Conservation (phyloP, 1,140 invertebrate species). For the Aphelenchoides fujianensis region DNA sequence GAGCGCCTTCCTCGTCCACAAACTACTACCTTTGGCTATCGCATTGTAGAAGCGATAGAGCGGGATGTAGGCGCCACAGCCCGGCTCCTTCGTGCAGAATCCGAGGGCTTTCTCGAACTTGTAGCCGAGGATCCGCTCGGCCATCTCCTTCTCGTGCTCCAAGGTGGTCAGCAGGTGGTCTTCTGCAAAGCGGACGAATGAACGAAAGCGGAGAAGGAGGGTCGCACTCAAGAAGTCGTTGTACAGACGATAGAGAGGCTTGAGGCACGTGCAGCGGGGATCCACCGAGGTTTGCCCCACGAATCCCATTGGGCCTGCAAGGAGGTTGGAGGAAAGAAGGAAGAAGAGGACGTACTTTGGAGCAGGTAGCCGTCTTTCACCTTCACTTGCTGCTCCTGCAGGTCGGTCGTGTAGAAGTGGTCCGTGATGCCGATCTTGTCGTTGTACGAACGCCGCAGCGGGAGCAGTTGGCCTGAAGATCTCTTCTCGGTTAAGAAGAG, state of each 20-base stretch:
- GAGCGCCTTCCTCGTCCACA: not conserved
- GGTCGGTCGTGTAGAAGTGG: slow-evolving; percentile 55
- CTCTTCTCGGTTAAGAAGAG: not conserved
- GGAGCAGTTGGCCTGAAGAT: slow-evolving; percentile 46
- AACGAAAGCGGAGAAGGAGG: not conserved
- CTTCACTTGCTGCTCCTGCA: slow-evolving; percentile 45
- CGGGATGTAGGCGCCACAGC: slow-evolving; percentile 54
- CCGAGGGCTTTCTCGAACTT: slow-evolving; percentile 47
- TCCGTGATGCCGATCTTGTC: slow-evolving; percentile 43
- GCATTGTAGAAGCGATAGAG: slow-evolving; percentile 54
- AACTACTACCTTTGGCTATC: slow-evolving; percentile 50
- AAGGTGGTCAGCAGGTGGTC: slow-evolving; percentile 50
- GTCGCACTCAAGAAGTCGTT: slow-evolving; percentile 47
- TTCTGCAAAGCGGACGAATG: slow-evolving; percentile 34
- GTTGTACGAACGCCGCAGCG: slow-evolving; percentile 45
- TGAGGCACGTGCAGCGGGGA: slow-evolving; percentile 42
- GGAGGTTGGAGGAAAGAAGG: not conserved
- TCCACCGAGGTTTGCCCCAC: slow-evolving; percentile 41
- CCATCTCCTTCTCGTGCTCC: slow-evolving; percentile 47
- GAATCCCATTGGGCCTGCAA: slow-evolving; percentile 50
- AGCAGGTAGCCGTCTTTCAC: slow-evolving; percentile 47
- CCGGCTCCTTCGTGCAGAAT: slow-evolving; percentile 54
- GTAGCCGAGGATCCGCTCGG: slow-evolving; percentile 47
- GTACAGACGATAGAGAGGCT: slow-evolving; percentile 49
- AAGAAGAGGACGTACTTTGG: slow-evolving; percentile 33